A percentile compares a stretch with the other conserved stretches of the same genome.
phyloP scores from a whole-genome alignment of 2,113 vertebrate species.

The human (Homo sapiens) region GRCh38 chr6:159427501-159428000 shows the following conservation, averaged over 20 bases:
- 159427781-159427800: slow-evolving; percentile 60
- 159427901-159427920: slow-evolving; percentile 75
- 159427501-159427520: rapidly evolving
- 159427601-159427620: neutral
- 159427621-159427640: rapidly evolving
- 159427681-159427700: neutral
- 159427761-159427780: slow-evolving; percentile 22
- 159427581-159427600: neutral
- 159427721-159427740: neutral
- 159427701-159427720: neutral
- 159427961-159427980: slow-evolving; percentile 56
- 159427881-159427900: slow-evolving; percentile 73
- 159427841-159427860: slow-evolving; percentile 58
- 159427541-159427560: neutral
- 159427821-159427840: slow-evolving; percentile 65
- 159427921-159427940: slow-evolving; percentile 67
- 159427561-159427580: rapidly evolving
- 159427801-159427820: slow-evolving; percentile 36
- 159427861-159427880: slow-evolving; percentile 42
- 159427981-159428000: neutral
- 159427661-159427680: neutral
- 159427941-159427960: slow-evolving; percentile 67
- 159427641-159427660: neutral
- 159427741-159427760: neutral
- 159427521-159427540: rapidly evolving